Percentiles rank a stretch among this genome's conserved stretches.
These are phyloP conservation scores for Rostratula benghalensis DNA, from an alignment of 2,113 vertebrate genomes.

Conservation along the genomic window DNA sequence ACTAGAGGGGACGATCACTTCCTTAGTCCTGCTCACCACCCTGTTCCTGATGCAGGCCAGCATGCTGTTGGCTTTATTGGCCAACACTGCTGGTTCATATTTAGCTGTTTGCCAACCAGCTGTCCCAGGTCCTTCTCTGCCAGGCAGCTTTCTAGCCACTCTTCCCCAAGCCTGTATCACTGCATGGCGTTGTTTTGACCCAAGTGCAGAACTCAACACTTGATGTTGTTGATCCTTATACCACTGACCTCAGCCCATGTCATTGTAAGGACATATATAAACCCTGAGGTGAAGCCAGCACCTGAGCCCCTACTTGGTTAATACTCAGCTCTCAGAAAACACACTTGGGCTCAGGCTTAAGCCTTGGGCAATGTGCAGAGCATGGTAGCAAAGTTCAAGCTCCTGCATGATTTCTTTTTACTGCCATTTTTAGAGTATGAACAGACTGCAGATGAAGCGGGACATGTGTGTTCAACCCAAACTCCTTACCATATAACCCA, in stretches of 20 bases:
- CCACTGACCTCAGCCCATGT: background rate
- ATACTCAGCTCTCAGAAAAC: background rate
- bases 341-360: background rate
- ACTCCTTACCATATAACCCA: background rate
- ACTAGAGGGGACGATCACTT: too few relatives aligned
- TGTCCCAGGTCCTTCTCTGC: background rate
- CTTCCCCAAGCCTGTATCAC: background rate
- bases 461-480: background rate
- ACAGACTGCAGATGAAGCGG: background rate
- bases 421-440: background rate
- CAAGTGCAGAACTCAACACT: background rate
- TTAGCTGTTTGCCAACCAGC: background rate
- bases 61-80: too few relatives aligned
- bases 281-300: background rate
- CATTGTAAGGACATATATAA: background rate
- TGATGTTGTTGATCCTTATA: background rate
- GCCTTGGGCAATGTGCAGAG: background rate
- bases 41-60: too few relatives aligned
- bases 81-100: too few relatives aligned
- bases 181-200: background rate
- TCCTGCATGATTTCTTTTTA: background rate
- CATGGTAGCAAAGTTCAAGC: background rate
- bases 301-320: background rate
- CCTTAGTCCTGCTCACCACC: too few relatives aligned
- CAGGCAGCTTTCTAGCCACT: background rate